Conservation (phyloP, 2,113 vertebrate genomes). For the Oceanites oceanicus region DNA sequence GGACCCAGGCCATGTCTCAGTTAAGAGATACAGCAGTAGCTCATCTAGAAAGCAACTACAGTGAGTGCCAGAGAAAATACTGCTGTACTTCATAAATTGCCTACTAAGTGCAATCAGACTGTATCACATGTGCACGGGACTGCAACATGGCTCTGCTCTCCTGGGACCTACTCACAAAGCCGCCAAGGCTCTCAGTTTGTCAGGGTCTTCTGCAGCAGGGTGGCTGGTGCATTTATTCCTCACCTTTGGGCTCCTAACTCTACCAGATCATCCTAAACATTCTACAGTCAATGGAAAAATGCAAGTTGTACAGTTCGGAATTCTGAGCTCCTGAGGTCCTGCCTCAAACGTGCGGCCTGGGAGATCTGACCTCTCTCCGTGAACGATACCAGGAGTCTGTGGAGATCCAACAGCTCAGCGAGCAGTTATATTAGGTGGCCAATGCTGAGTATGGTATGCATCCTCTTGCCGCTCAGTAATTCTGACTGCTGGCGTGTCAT, state of each 20-base stretch:
- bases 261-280: background rate
- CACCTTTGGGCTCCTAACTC: background rate
- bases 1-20: background rate
- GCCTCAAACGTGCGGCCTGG: background rate
- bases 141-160: background rate
- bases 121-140: rapidly evolving
- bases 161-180: background rate
- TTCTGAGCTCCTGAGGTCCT: background rate
- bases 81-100: background rate
- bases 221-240: background rate
- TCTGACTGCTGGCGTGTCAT: background rate
- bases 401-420: background rate
- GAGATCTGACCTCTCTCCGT: background rate
- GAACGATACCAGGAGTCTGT: background rate
- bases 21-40: background rate
- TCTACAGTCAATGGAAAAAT: background rate
- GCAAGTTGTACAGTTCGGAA: background rate
- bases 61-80: background rate
- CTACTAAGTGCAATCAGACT: background rate
- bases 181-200: background rate
- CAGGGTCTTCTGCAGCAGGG: background rate
- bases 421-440: background rate
- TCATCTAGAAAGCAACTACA: background rate
- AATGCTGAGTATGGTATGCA: rapidly evolving
- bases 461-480: background rate